These are phyloP conservation scores for Amphiprion clarkii DNA, from an alignment of 2,797 vertebrate genomes.

Conservation along the genomic window DNA sequence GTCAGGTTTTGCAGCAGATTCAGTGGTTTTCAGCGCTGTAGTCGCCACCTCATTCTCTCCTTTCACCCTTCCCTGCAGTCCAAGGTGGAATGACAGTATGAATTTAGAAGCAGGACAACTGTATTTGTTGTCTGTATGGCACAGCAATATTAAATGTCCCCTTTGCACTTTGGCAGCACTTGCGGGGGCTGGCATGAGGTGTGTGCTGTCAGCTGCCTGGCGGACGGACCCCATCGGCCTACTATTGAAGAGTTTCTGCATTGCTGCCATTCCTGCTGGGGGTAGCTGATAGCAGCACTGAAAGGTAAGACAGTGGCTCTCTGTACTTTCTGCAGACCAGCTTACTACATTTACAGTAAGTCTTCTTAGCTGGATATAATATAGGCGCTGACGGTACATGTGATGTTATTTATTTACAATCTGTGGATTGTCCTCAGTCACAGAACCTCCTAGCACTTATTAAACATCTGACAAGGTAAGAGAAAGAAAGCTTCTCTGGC, in stretches of 20 bases:
- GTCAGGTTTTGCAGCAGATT: background rate
- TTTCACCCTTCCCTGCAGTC: background rate
- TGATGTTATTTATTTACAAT: slow-evolving; percentile 13
- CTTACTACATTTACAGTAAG: slow-evolving; percentile 42
- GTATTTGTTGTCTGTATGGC: slow-evolving; percentile 43
- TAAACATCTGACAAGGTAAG: slow-evolving; percentile 69
- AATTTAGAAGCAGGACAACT: slow-evolving; percentile 55
- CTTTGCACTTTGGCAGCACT: slow-evolving; percentile 55
- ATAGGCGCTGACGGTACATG: slow-evolving; percentile 6
- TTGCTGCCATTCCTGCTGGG: slow-evolving; percentile 84
- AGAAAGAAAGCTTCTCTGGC: slow-evolving; percentile 12
- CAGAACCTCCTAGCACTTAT: slow-evolving; percentile 21
- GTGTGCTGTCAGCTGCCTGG: slow-evolving; percentile 76
- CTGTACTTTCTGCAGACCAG: slow-evolving; percentile 49
- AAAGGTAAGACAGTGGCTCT: slow-evolving; percentile 76
- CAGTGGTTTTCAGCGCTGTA: background rate
- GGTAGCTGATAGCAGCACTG: slow-evolving; percentile 76
- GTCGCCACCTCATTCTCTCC: background rate
- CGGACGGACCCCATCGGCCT: slow-evolving; percentile 68
- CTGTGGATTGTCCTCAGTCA: slow-evolving; percentile 41
- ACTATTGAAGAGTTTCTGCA: slow-evolving; percentile 79
- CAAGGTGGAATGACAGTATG: background rate
- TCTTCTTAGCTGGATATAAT: slow-evolving; percentile 13
- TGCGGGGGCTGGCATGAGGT: slow-evolving; percentile 60
- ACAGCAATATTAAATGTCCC: slow-evolving; percentile 66